Evolutionary conservation across 2,888 invertebrate genomes (phyloP).

Genomic region (Pristionchus exspectatus): DNA sequence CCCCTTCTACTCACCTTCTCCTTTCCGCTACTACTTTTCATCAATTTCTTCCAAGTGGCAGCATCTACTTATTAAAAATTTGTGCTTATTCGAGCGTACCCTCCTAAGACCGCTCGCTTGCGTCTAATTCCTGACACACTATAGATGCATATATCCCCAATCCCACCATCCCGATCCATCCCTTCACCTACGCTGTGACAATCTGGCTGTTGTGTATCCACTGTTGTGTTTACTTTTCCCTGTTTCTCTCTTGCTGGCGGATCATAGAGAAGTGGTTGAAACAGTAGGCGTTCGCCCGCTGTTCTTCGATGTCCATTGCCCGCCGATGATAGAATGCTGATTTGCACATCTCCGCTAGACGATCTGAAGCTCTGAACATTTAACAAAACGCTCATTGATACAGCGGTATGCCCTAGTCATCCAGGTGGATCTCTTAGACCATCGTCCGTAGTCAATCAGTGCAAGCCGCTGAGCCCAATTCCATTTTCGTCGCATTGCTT

Average conservation of each 20-base stretch:
- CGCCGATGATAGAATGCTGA: conserved; percentile 5
- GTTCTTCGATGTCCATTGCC: not conserved
- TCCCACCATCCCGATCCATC: not conserved
- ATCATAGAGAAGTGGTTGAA: not conserved
- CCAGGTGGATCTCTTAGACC: too few relatives aligned
- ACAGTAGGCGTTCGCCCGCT: not conserved
- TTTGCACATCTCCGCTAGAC: too few relatives aligned
- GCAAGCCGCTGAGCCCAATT: too few relatives aligned
- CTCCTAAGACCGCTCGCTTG: not conserved
- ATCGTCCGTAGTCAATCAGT: too few relatives aligned
- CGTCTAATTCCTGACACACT: not conserved
- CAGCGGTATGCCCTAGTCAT: too few relatives aligned
- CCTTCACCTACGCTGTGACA: not conserved
- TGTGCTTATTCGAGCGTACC: not conserved
- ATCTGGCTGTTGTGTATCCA: conserved; percentile 12
- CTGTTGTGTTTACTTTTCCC: conserved; percentile 1
- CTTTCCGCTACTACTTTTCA: conserved; percentile 10
- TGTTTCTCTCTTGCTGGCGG: not conserved
- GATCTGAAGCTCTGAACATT: too few relatives aligned
- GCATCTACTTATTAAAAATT: not conserved
- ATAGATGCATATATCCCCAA: not conserved
- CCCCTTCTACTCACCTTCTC: not conserved
- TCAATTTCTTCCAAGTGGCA: not conserved
- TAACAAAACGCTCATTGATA: too few relatives aligned
- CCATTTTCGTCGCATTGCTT: too few relatives aligned